Base-by-base conservation (phyloP, 2,888 invertebrate genomes). In the Ophion slaviceki region DNA sequence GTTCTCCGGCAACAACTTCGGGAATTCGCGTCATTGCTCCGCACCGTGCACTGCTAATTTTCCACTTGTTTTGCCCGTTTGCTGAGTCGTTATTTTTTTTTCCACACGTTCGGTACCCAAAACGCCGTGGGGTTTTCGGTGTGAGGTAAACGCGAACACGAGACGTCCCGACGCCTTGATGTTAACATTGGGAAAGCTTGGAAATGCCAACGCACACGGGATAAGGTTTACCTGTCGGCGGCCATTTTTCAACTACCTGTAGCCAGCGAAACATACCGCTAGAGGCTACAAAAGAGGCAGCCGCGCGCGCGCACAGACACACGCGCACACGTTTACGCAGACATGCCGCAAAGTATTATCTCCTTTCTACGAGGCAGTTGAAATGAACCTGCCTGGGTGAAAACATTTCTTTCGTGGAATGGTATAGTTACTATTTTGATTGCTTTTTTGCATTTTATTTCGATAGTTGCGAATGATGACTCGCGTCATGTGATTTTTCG, bases 191-290 rank as follows among this genome's bases (percentile, higher is more conserved):
- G 87, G 88, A 77, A 77, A 83, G 81, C 87, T 85, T 84, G 85
- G 84, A 84, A 89, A 90, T 90, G 90, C 89, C 88, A 87, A 88
- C 90, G 90, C 90, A 90, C 89, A 89, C 82, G 87, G 78, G 86
- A 86, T 68, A 88, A 88, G 90, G 87, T 90, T 88, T 92, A 91
- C 91, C 91, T 90, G 92, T 90, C 89, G 89, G 92, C 89, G 91
- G 93, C 93, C 93, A 93, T 93, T 92, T 93, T 93, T 93, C 92
- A 93, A 93, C 93, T 93, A 93, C 92, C 92, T 92, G 91, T 90
- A 91, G 90, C 87, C 88, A 88, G 85, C 71, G 72, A 74, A 82
- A 68, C 80, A 79, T 79, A 68, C 85, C 72, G 82, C 79, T 64
- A 70, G 53, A 79, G 78, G 71, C 71, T 68, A 68, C 78, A 32